Evolutionary conservation across 1,140 invertebrate species (phyloP).

Genomic region (Lepidurus packardi): DNA sequence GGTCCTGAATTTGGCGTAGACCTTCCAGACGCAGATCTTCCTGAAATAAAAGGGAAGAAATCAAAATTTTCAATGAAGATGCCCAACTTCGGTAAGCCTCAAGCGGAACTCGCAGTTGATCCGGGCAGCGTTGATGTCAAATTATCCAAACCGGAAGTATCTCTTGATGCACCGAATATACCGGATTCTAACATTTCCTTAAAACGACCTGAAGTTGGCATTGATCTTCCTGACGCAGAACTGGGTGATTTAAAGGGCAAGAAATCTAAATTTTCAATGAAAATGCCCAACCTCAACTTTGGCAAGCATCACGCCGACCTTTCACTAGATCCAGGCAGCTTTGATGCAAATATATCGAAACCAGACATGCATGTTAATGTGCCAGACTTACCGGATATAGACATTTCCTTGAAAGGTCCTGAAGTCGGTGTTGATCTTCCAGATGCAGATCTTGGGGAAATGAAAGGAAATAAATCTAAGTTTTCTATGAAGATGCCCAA

Average conservation of each 20-base stretch:
- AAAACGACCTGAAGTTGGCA: not conserved
- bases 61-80: constrained; percentile 25
- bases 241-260: not conserved
- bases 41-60: not conserved
- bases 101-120: not conserved
- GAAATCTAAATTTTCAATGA: not conserved
- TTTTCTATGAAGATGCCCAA: constrained; percentile 33
- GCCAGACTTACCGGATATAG: not conserved
- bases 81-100: not conserved
- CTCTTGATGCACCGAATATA: not conserved
- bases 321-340: not conserved
- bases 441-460: constrained; percentile 1
- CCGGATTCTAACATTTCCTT: not conserved
- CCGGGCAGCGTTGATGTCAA: not conserved
- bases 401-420: not conserved
- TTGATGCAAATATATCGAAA: too few species aligned
- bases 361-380: too few species aligned
- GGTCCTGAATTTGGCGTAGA: not conserved
- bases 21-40: not conserved
- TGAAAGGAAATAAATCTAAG: constrained; percentile 29
- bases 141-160: not conserved
- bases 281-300: not conserved
- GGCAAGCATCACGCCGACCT: constrained; percentile 25
- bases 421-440: not conserved
- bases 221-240: not conserved